Conservation (phyloP, 2,888 invertebrate species). For the Cecidostiba fungosa region DNA sequence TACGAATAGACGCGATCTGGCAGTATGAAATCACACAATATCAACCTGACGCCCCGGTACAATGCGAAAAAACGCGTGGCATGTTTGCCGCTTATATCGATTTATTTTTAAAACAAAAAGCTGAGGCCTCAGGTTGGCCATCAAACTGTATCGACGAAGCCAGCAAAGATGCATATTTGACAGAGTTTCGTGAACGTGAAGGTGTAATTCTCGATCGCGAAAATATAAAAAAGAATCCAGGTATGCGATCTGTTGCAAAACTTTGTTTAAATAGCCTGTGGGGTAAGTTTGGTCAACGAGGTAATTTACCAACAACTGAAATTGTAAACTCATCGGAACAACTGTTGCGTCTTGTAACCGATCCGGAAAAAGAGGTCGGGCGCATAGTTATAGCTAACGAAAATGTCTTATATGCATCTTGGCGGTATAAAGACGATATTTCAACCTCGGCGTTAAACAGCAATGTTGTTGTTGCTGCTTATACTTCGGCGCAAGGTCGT, state of each 20-base stretch:
- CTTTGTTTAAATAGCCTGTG: not conserved
- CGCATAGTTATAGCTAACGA: no score
- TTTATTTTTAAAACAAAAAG: no score
- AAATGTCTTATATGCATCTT: not conserved
- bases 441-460: not conserved
- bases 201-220: not conserved
- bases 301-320: no score
- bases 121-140: not conserved
- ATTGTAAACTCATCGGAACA: no score
- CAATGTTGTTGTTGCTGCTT: not conserved
- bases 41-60: not conserved
- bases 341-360: not conserved
- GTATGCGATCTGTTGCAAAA: not conserved
- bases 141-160: not conserved
- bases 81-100: not conserved
- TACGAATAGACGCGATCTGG: not conserved
- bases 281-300: slow-evolving; percentile 15
- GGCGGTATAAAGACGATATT: not conserved
- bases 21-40: not conserved
- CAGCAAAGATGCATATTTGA: not conserved
- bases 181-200: not conserved
- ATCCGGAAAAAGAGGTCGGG: no score
- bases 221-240: not conserved
- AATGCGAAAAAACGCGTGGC: not conserved
- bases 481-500: not conserved